Evolutionary conservation across 2,797 vertebrate species (phyloP).

Genomic region (Pampus argenteus): DNA sequence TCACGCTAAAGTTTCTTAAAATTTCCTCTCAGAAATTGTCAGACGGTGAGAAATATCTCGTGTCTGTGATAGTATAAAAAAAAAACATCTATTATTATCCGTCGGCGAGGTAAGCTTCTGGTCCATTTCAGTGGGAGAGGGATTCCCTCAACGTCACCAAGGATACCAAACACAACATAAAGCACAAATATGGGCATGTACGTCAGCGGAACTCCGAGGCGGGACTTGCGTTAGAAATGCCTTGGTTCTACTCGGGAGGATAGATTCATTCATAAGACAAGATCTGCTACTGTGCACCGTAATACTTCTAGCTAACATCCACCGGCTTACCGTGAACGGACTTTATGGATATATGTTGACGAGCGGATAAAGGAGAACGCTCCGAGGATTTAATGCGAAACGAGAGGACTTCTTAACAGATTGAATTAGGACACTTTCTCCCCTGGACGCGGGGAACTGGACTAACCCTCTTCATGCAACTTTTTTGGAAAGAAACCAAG

Average conservation of each 20-base stretch:
- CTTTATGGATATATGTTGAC: slow-evolving; percentile 81
- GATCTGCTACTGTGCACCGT: slow-evolving; percentile 75
- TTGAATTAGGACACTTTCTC: slow-evolving; percentile 61
- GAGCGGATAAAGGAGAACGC: slow-evolving; percentile 27
- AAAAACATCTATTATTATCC: slow-evolving; percentile 87
- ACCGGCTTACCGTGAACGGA: slow-evolving; percentile 58
- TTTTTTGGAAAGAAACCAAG: slow-evolving; percentile 87
- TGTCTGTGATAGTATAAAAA: slow-evolving; percentile 78
- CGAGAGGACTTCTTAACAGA: slow-evolving; percentile 37
- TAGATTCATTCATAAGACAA: slow-evolving; percentile 95
- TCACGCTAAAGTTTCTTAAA: slow-evolving; percentile 49
- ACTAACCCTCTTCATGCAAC: slow-evolving; percentile 88
- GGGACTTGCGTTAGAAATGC: slow-evolving; percentile 81
- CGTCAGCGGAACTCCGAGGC: slow-evolving; percentile 98
- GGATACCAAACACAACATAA: slow-evolving; percentile 98
- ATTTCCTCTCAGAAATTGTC: slow-evolving; percentile 76
- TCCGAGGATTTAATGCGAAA: slow-evolving; percentile 57
- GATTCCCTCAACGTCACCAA: slow-evolving; percentile 99
- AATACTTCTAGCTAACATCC: slow-evolving; percentile 44
- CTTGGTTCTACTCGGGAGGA: slow-evolving; percentile 72
- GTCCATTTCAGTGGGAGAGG: slow-evolving; percentile 89
- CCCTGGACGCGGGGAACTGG: slow-evolving; percentile 73
- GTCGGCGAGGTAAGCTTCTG: slow-evolving; percentile 82
- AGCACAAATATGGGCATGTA: slow-evolving; percentile 94
- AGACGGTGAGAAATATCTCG: slow-evolving; percentile 84